phyloP scores from a whole-genome alignment of 1,140 invertebrate species.

The Rhagoletis pomonella region DNA sequence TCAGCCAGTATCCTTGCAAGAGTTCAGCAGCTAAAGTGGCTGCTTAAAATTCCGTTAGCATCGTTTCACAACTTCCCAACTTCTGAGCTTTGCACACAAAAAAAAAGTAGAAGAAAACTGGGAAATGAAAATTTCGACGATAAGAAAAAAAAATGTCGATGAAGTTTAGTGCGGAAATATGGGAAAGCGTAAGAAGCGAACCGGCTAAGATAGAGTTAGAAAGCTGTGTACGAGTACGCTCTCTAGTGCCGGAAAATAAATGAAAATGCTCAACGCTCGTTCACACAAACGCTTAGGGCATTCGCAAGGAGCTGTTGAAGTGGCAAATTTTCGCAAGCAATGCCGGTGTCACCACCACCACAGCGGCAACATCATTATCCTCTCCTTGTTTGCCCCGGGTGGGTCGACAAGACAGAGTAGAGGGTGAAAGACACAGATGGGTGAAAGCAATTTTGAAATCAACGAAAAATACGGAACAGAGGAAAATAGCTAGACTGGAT shows the following conservation, averaged over 20 bases:
- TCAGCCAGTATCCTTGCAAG: not conserved
- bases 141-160: constrained; percentile 47
- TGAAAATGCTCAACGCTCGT: constrained; percentile 68
- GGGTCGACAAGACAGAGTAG: not conserved
- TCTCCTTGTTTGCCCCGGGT: not conserved
- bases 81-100: constrained; percentile 57
- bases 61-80: constrained; percentile 74
- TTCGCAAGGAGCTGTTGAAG: constrained; percentile 74
- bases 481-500: not conserved
- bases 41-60: constrained; percentile 73
- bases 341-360: constrained; percentile 62
- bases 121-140: constrained; percentile 48
- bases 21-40: constrained; percentile 37
- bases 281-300: constrained; percentile 73
- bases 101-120: constrained; percentile 18
- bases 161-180: constrained; percentile 65
- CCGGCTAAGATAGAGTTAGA: not conserved
- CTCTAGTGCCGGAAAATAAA: constrained; percentile 53
- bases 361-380: not conserved
- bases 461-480: not conserved
- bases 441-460: not conserved
- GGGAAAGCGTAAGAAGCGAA: constrained; percentile 8
- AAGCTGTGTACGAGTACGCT: constrained; percentile 54
- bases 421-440: not conserved
- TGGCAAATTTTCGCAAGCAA: constrained; percentile 74